These are phyloP conservation scores for Sceliomorpha sp. DNA, from an alignment of 2,888 invertebrate genomes.

Conservation along the genomic window DNA sequence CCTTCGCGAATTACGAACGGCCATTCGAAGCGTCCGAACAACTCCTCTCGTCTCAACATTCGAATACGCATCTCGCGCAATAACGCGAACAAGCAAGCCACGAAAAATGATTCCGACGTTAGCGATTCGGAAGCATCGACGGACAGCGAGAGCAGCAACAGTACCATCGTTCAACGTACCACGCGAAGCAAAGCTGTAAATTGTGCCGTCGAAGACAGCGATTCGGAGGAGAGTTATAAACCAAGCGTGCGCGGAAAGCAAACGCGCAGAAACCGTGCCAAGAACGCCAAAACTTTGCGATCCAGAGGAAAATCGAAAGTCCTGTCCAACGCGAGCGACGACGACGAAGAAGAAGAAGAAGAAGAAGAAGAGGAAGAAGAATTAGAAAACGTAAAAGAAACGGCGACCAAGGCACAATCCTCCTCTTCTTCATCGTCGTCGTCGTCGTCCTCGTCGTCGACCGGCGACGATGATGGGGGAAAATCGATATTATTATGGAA, in stretches of 20 bases:
- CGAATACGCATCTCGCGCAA: constrained; percentile 59
- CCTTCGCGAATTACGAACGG: constrained; percentile 76
- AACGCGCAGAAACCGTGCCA: constrained; percentile 69
- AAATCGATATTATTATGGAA: constrained; percentile 43
- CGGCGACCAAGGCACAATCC: constrained; percentile 1
- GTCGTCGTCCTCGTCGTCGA: constrained; percentile 23
- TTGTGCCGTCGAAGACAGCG: constrained; percentile 75
- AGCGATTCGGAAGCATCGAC: constrained; percentile 70
- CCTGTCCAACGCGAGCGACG: constrained; percentile 59
- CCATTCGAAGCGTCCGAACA: constrained; percentile 63
- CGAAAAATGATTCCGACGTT: constrained; percentile 65
- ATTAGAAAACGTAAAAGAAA: constrained; percentile 30
- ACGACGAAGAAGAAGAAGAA: constrained; percentile 45
- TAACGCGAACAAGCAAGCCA: constrained; percentile 48
- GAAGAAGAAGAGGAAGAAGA: constrained; percentile 45
- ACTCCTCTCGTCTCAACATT: constrained; percentile 62
- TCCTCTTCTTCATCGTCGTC: constrained; percentile 20
- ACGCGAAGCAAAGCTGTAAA: constrained; percentile 67
- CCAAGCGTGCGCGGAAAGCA: constrained; percentile 78
- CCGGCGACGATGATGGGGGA: constrained; percentile 65
- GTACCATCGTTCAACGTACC: constrained; percentile 66
- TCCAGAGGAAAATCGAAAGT: constrained; percentile 29
- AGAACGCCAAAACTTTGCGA: constrained; percentile 66
- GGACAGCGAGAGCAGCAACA: constrained; percentile 71
- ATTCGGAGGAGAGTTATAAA: constrained; percentile 83